Evolutionary conservation across 1,140 invertebrate species (phyloP).

Genomic region (Solenopsis fugax): DNA sequence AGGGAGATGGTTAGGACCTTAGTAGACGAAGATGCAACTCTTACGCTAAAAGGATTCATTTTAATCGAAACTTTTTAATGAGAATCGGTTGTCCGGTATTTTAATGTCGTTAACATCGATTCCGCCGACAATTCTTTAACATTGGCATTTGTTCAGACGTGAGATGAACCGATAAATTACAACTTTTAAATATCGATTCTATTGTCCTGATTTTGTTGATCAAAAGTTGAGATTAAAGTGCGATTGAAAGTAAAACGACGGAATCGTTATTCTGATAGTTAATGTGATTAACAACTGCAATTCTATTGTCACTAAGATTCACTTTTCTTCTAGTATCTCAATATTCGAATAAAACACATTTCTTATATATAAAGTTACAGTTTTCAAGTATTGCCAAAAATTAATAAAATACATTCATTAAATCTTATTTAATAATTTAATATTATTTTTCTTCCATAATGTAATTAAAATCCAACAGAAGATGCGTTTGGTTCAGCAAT

Average conservation of each 20-base stretch:
- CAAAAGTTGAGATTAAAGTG: constrained; percentile 5
- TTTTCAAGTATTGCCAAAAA: not conserved
- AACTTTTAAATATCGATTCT: constrained; percentile 3
- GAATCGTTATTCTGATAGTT: not conserved
- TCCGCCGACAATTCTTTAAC: not conserved
- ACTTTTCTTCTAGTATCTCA: not conserved
- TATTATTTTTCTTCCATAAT: not conserved
- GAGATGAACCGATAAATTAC: constrained; percentile 18
- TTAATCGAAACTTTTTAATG: constrained; percentile 83
- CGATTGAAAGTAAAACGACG: constrained; percentile 38
- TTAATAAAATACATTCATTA: not conserved
- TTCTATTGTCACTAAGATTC: not conserved
- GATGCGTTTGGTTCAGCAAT: not conserved
- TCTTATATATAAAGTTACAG: not conserved
- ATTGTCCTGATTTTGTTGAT: constrained; percentile 23
- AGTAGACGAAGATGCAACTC: constrained; percentile 25
- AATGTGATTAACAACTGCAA: not conserved
- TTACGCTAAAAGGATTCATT: constrained; percentile 80
- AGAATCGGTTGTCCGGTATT: constrained; percentile 81
- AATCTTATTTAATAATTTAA: not conserved
- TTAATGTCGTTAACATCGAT: constrained; percentile 78
- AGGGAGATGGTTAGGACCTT: constrained; percentile 37
- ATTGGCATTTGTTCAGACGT: constrained; percentile 3
- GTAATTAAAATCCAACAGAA: not conserved
- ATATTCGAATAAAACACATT: not conserved